A percentile compares a stretch with the other conserved stretches of the same genome.
phyloP scores from a whole-genome alignment of 1,140 invertebrate genomes.

The Leucophenga varia region DNA sequence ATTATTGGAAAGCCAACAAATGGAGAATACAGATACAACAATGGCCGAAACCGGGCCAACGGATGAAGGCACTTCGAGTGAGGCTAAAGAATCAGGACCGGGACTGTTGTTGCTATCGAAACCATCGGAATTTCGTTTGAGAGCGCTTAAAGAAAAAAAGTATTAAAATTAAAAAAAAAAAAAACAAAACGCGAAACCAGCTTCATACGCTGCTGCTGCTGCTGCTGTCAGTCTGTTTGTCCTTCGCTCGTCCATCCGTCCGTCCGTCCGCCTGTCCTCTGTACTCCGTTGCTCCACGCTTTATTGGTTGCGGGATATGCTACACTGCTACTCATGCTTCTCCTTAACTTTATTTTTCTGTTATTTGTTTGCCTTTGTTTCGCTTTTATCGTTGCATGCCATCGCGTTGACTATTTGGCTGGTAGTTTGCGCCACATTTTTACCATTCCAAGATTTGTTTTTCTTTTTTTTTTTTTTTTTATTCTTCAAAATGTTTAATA shows the following conservation, averaged over 20 bases:
- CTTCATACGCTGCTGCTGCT: conserved; percentile 10
- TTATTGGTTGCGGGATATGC: no score
- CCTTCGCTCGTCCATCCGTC: conserved; percentile 18
- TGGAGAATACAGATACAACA: conserved; percentile 35
- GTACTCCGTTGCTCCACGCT: conserved; percentile 19
- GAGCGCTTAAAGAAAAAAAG: conserved; percentile 55
- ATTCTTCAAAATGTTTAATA: no score
- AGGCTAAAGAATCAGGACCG: conserved; percentile 43
- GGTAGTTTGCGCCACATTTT: no score
- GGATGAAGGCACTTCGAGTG: conserved; percentile 36
- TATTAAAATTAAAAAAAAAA: no score
- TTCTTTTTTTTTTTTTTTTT: conserved; percentile 12
- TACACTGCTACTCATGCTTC: no score
- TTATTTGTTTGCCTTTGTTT: conserved; percentile 50
- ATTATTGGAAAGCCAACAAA: conserved; percentile 36
- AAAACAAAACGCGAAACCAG: conserved; percentile 36
- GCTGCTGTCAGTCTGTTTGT: conserved; percentile 9
- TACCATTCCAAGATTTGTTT: no score
- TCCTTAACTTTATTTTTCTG: conserved; percentile 6
- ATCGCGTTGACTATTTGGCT: conserved; percentile 44
- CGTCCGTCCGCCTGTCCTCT: conserved; percentile 16
- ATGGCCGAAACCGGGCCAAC: conserved; percentile 10
- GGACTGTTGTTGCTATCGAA: conserved; percentile 53
- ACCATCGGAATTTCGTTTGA: conserved; percentile 56
- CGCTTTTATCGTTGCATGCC: conserved; percentile 49